These are phyloP conservation scores for Temnothorax rugatulus DNA, from an alignment of 2,888 invertebrate genomes.

Conservation along the genomic window DNA sequence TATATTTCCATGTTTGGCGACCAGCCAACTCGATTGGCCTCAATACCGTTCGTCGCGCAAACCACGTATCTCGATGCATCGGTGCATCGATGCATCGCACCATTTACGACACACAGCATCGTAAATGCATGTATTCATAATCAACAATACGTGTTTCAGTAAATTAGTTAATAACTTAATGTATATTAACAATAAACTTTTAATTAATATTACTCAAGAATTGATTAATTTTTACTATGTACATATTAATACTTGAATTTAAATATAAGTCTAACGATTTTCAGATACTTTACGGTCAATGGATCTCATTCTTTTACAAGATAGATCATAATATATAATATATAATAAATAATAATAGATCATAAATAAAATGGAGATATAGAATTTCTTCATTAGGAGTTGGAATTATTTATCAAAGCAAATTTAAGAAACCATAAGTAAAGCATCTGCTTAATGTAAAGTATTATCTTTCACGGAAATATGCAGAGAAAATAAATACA, in stretches of 20 bases:
- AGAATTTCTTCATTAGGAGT: background rate
- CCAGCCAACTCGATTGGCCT: slow-evolving; percentile 74
- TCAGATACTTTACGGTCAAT: background rate
- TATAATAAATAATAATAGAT: too few species aligned
- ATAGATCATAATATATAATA: too few species aligned
- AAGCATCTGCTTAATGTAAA: background rate
- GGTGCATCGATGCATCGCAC: slow-evolving; percentile 45
- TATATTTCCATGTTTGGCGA: slow-evolving; percentile 77
- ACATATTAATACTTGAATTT: background rate
- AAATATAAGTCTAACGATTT: background rate
- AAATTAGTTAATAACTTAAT: slow-evolving; percentile 2
- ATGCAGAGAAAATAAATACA: background rate
- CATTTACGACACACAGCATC: slow-evolving; percentile 15
- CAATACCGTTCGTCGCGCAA: slow-evolving; percentile 51
- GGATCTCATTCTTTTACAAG: background rate
- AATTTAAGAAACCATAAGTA: background rate
- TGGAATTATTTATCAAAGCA: background rate
- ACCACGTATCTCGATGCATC: slow-evolving; percentile 52
- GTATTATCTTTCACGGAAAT: background rate
- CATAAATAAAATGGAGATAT: background rate
- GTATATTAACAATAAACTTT: background rate
- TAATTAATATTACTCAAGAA: background rate
- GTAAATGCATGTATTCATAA: background rate
- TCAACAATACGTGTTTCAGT: background rate
- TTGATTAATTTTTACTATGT: background rate